Base-by-base conservation (phyloP, 2,797 vertebrate genomes). In the Tragopan temminckii region DNA sequence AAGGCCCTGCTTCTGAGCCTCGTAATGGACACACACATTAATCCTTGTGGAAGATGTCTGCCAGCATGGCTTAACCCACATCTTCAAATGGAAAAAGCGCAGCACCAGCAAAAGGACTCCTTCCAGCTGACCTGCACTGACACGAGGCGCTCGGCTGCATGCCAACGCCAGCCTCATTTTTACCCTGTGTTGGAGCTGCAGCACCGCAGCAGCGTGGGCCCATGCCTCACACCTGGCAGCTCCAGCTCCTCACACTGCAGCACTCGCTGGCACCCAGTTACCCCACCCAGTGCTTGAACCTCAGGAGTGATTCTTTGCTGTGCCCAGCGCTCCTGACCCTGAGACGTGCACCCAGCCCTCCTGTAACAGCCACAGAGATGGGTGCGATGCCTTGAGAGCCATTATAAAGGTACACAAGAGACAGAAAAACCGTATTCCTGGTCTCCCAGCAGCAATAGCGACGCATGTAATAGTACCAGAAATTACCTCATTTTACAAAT, bases 141-240 rank as follows among this genome's bases (percentile, higher is more conserved):
- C 29, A 38, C 2, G 11, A 50, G 75, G 35, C 0, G 0, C 17
- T 81, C 27, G 46, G 38, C 75, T 61, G 19, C 50, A 50, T 0
- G 1, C 46, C 80, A 76, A n/a, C 16, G 21, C 33, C 53, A 23
- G 62, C 23, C 38, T 5, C 46, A 11, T 10, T 50, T 69, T 71
- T 36, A 11, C 40, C 36, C 63, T 24, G 4, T 29, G 62, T 55
- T 0, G 0, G 38, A 33, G 83, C 42, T 50, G 52, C 58, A 8
- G 14, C 9, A 38, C 23, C 45, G 53, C 0, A 0, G 23, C 0
- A 0, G n/a, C 9, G 11, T 25, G 16, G 17, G 45, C 25, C 46
- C 78, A 66, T 70, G 53, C 52, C 82, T 82, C 1, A 0, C 38
- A 43, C 29, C 8, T n/a, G 8, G 82, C 0, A 0, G 55, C 63